Evolutionary conservation across 30 jellyfish, hydroid and myxozoan genomes (phyloP).

Genomic region (Cassiopea xamachana): DNA sequence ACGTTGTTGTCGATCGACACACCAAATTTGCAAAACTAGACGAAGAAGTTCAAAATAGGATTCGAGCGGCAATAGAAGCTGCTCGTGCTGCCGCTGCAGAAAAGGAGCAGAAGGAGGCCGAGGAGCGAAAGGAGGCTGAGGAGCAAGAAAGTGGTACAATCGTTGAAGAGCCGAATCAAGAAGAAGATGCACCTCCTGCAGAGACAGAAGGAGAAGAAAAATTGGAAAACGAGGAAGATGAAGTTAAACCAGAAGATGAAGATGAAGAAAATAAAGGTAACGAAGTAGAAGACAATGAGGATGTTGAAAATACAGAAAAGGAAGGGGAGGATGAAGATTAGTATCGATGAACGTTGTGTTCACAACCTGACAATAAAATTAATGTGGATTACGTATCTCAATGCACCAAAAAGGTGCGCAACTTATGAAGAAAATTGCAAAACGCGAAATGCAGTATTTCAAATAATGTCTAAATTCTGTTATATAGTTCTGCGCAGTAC

Average conservation of each 20-base stretch:
- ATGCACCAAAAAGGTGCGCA: neutral
- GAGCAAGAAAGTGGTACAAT: slow-evolving; percentile 7
- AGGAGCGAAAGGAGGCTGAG: slow-evolving; percentile 15
- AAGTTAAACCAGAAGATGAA: slow-evolving; percentile 38
- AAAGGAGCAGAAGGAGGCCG: slow-evolving; percentile 40
- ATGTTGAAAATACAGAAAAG: slow-evolving; percentile 12
- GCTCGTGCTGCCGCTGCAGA: slow-evolving; percentile 77
- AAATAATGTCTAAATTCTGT: neutral
- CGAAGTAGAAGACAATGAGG: slow-evolving; percentile 51
- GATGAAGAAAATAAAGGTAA: slow-evolving; percentile 27
- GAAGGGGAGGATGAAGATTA: slow-evolving; percentile 52
- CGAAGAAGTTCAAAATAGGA: slow-evolving; percentile 78
- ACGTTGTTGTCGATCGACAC: slow-evolving; percentile 69
- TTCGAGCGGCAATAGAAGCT: slow-evolving; percentile 84
- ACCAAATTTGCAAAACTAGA: slow-evolving; percentile 60
- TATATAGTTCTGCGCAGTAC: slow-evolving; percentile 14
- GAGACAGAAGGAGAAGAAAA: slow-evolving; percentile 33
- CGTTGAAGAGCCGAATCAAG: slow-evolving; percentile 19
- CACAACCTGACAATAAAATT: neutral
- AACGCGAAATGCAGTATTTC: neutral
- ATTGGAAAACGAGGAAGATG: slow-evolving; percentile 24
- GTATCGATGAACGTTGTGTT: neutral
- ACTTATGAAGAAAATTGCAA: neutral
- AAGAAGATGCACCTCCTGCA: slow-evolving; percentile 23
- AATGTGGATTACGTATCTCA: neutral